Evolutionary conservation across 2,113 vertebrate genomes (phyloP), one percentile per base, ranked within the genome.

Genomic region (Phalacrocorax brasilianus): DNA sequence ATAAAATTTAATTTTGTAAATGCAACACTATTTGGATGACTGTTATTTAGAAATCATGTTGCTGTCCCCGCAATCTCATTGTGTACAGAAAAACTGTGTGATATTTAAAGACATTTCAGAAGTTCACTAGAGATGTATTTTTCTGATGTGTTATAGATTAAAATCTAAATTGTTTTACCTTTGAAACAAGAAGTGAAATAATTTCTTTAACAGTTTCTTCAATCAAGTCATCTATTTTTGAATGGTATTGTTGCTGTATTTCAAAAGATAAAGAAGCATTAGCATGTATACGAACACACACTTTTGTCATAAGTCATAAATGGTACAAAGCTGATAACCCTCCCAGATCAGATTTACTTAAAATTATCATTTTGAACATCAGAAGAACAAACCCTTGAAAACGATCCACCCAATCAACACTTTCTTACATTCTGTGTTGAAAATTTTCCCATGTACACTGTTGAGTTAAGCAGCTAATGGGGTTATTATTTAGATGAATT

Each of bases 401-500:
- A 98, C 2, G 97, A 98, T 98, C 98, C 79, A 97, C 93, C 97
- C 97, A 98, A 97, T 97, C 98, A 98, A 98, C 95, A 98, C 95
- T 97, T 98, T 85, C 97, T 97, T 96, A 95, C 97, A 97, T 96
- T 98, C 93, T 96, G 95, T 96, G 86, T 92, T 93, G 97, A 98
- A 98, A 98, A 98, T 98, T 98, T 98, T 98, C 98, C 98, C 98
- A 98, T 98, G 98, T 98, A 98, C 92, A 95, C 97, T 97, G 98
- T 97, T 98, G 98, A 98, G 98, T 99, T 99, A 99, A 99, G 99
- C 99, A 99, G 99, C 99, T 99, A 99, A 99, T 99, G 98, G 98
- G 98, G 97, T 98, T 98, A 99, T 99, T 99, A 98, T 99, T 98
- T 85, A 96, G 93, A 96, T 99, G 99, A 99, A 99, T 98, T 98